Base-by-base conservation (phyloP, 2,888 invertebrate species). In the Eristalis arbustorum region DNA sequence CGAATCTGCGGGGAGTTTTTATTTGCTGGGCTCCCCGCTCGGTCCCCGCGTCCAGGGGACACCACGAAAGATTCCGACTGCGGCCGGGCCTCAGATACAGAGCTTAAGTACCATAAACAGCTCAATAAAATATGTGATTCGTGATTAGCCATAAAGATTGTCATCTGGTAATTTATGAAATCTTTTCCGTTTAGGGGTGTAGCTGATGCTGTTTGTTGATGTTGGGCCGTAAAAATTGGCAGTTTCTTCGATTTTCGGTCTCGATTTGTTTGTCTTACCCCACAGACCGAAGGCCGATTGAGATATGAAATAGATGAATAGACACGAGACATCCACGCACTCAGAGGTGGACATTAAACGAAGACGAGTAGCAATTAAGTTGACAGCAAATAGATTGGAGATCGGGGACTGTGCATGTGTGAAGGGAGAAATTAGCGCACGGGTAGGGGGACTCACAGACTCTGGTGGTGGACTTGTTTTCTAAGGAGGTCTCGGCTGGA, bases 101-200 rank as follows among this genome's bases (percentile, higher is more conserved):
- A 63, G 49, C 68, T 75, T 87, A 82, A 87, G 82, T 75, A 87
- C 71, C 87, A 83, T 87, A 83, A 87, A 87, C 87, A 87, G 83
- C 87, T 87, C 83, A 87, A 87, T 87, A 87, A 87, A 87, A 83
- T 87, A 83, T 87, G 67, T 87, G 87, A 87, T 87, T 87, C 87
- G 87, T 87, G 87, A 87, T 87, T 87, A 87, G 74, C 87, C 82
- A 83, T 87, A 87, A 87, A 87, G 87, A 87, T 87, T 87, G 87
- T 83, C 87, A 87, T 87, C 82, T 87, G 73, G 83, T 78, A 72
- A 87, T 83, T 87, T 87, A 87, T 87, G 78, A 83, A 79, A 75
- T 87, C 75, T 83, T 56, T 61, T 34, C 59, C 18, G 28, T 40
- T 68, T 31, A 49, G 6, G 42, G 64, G n/a, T 22, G 56, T 18